These are phyloP conservation scores for Gopherus evgoodei DNA, from an alignment of 2,113 vertebrate genomes.

Conservation along the genomic window DNA sequence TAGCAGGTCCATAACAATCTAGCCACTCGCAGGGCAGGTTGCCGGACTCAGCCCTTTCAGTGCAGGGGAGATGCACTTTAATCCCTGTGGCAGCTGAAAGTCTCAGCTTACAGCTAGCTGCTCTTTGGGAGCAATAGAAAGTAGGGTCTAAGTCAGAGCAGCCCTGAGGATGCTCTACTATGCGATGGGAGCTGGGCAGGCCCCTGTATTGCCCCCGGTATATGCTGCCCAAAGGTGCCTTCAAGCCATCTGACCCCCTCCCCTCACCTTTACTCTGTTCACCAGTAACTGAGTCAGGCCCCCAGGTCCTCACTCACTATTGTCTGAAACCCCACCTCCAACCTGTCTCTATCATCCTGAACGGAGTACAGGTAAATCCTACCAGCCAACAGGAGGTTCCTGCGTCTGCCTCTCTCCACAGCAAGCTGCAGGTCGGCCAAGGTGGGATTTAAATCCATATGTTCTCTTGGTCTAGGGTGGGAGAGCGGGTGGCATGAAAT, in stretches of 20 bases:
- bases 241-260: background rate
- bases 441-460: background rate
- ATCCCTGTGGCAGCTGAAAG: background rate
- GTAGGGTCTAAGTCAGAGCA: background rate
- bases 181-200: background rate
- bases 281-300: background rate
- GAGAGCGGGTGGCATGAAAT: background rate
- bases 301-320: background rate
- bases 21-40: background rate
- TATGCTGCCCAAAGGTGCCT: background rate
- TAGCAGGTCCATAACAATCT: no score
- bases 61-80: background rate
- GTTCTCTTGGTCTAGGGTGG: background rate
- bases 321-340: background rate
- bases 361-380: background rate
- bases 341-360: background rate
- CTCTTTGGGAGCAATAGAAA: background rate
- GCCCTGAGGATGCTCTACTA: background rate
- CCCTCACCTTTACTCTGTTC: background rate
- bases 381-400: background rate
- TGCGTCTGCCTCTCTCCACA: background rate
- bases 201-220: background rate
- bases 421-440: background rate
- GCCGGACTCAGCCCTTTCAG: background rate
- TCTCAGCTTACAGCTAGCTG: background rate